phyloP scores from a whole-genome alignment of 2,797 vertebrate species.

The Gymnocypris eckloni region DNA sequence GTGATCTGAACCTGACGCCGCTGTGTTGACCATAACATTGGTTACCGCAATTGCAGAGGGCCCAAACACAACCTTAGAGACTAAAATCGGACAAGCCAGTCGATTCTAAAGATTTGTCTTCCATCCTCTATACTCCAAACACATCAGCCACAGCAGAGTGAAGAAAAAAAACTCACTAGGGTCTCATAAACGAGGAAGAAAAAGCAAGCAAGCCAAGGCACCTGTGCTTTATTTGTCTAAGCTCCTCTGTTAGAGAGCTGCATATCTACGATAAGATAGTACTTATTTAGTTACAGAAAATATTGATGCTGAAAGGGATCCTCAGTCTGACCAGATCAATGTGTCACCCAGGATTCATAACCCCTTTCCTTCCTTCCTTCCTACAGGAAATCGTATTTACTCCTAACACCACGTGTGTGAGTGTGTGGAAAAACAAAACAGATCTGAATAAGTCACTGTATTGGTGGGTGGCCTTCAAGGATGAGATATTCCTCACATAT shows the following conservation, averaged over 20 bases:
- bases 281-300: slow-evolving; percentile 55
- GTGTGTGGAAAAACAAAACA: slow-evolving; percentile 20
- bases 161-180: slow-evolving; percentile 33
- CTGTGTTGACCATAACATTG: slow-evolving; percentile 17
- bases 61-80: slow-evolving; percentile 10
- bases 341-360: slow-evolving; percentile 37
- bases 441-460: slow-evolving; percentile 14
- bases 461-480: slow-evolving; percentile 46
- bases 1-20: slow-evolving; percentile 21
- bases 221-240: slow-evolving; percentile 52
- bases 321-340: slow-evolving; percentile 40
- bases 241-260: slow-evolving; percentile 25
- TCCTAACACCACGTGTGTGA: neutral
- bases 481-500: slow-evolving; percentile 15
- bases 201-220: slow-evolving; percentile 39
- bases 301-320: slow-evolving; percentile 44
- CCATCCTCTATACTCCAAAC: slow-evolving; percentile 9
- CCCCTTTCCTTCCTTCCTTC: slow-evolving; percentile 3
- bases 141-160: neutral
- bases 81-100: slow-evolving; percentile 14
- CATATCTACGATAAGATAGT: neutral
- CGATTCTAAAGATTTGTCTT: slow-evolving; percentile 20
- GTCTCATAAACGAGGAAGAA: slow-evolving; percentile 35
- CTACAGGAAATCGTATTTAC: slow-evolving; percentile 39
- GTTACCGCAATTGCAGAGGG: slow-evolving; percentile 6